Base-by-base conservation (phyloP, 2,888 invertebrate genomes). In the Poecilobothrus nobilitatus region DNA sequence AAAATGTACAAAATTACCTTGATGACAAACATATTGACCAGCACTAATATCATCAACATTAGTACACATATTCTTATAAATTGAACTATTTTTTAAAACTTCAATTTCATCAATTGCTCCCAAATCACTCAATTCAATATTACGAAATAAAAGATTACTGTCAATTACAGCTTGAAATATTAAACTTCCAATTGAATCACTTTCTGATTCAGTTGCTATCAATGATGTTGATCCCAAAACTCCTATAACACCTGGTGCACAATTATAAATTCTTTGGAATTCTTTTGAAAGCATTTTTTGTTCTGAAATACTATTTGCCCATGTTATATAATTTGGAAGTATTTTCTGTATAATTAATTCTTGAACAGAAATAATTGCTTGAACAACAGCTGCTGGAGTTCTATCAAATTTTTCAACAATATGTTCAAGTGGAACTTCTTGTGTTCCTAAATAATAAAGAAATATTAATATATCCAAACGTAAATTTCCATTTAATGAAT, bases 101-200 rank as follows among this genome's bases (percentile, higher is more conserved):
- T 53, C 53, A 53, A 53, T 53, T 53, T 53, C 53, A 53, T 53
- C 53, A 12, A 53, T 53, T 18, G 53, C 53, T 12, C 53, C 53
- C n/a, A 53, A 53, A 18, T 53, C 53, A 18, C 53, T 53, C 18
- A 53, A n/a, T 53, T 53, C 53, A 53, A 53, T 18, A 53, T 53
- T 53, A 18, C 53, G 53, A 53, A 53, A 53, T 18, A 53, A 18
- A 53, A 53, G 53, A 53, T 53, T 53, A 53, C 53, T 53, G 18
- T 53, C 53, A 53, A 53, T 53, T 1, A 53, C 53, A 18, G 53
- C 53, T 18, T 53, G 53, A 53, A 53, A 53, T 53, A 53, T 53
- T 53, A 53, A 53, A 53, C 53, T 53, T 53, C 53, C 53, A 53
- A 53, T 53, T 53, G 53, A 53, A 53, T 53, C 53, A 18, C 53